A percentile compares a stretch with the other conserved stretches of the same genome.
These are phyloP conservation scores for Hylomyscus alleni DNA, from an alignment of 2,797 vertebrate genomes.

Conservation along the genomic window DNA sequence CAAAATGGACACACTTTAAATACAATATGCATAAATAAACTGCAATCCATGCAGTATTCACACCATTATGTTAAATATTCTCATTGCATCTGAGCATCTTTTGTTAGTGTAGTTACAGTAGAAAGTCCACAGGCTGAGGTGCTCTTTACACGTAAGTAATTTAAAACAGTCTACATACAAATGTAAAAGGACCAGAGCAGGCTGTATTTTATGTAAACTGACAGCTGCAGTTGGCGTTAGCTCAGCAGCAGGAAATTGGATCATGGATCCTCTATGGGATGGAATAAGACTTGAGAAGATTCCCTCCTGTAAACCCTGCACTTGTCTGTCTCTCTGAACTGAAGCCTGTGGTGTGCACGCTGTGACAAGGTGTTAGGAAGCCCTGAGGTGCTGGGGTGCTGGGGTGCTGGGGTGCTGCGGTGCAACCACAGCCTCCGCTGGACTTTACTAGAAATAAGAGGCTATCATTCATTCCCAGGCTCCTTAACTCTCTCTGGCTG, in stretches of 20 bases:
- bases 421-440: no score
- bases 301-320: conserved; percentile 43
- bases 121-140: not conserved
- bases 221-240: conserved; percentile 59
- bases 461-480: not conserved
- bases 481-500: not conserved
- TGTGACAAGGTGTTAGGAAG: not conserved
- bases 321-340: conserved; percentile 32
- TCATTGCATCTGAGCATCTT: conserved; percentile 51
- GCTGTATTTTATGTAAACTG: conserved; percentile 60
- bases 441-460: not conserved
- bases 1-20: conserved; percentile 6
- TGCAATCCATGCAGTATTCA: not conserved
- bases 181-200: conserved; percentile 54
- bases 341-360: not conserved
- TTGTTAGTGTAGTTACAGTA: conserved; percentile 29
- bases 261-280: conserved; percentile 66
- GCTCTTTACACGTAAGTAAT: conserved; percentile 52
- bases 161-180: conserved; percentile 48
- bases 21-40: not conserved
- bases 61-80: conserved; percentile 6
- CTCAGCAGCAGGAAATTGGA: conserved; percentile 71
- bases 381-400: not conserved
- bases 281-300: conserved; percentile 64
- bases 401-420: not conserved